Evolutionary conservation across 92 coral and sea anemone genomes (phyloP), one percentile per base, ranked within the genome.

Genomic region (Zoanthus sociatus): DNA sequence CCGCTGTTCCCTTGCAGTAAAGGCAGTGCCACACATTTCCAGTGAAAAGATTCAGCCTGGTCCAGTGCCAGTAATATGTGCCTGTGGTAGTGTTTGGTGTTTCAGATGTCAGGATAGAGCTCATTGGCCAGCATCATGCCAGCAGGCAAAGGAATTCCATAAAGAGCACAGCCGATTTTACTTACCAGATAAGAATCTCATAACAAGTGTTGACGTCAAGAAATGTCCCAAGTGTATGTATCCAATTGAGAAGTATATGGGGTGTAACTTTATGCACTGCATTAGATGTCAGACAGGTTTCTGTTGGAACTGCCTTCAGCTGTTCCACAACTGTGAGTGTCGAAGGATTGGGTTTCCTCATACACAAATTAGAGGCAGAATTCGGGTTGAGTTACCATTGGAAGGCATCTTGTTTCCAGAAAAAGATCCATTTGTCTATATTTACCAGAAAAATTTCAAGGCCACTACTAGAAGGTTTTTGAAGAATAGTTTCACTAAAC

Each of bases 101-200:
- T 93, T 90, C 78, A 54, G 58, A 44, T 93, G 95, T 73, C 92
- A 90, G 63, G 84, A 84, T 42, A 86, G 74, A 26, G 90, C 93
- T 14, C 95, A 93, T 73, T 93, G 95, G 93, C 95, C 95, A 9
- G 87, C 95, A 4, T 82, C 91, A 45, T 93, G 95, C 54, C 76
- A 84, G 10, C 79, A 90, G 71, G 93, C 95, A n/a, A 74, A 88
- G n/a, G 31, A 64, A 26, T 93, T 90, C 87, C 90, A 93, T 51
- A 79, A 88, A 73, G 30, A 50, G 37, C 31, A 79, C 71, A 69
- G 47, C 11, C 77, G 31, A 32, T 75, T 60, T 48, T 44, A 53
- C 16, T 11, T 32, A 10, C 51, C 61, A 13, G 71, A 56, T 18
- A 68, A 71, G 71, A 53, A 32, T 15, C 51, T 76, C 26, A 84